Base-by-base conservation (phyloP, 2,113 vertebrate genomes). In the Smithornis capensis region DNA sequence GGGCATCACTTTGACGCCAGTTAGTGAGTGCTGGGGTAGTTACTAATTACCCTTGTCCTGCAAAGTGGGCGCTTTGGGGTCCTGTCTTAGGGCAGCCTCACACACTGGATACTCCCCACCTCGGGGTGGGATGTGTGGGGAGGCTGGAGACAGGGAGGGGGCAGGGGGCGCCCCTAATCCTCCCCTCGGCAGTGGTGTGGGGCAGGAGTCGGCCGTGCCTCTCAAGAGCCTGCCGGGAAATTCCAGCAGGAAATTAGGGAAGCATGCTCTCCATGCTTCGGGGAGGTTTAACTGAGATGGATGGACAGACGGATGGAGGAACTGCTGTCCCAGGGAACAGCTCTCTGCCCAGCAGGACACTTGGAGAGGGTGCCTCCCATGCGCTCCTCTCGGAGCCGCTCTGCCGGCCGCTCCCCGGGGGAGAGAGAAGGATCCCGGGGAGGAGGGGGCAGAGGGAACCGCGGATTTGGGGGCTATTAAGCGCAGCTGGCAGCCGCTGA, bases 401-500 rank as follows among this genome's bases (percentile, higher is more conserved):
- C 50, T 5, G 19, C 42, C 15, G 52, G 55, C 71, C 22, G 25
- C 50, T 65, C 38, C 37, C 25, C 10, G 19, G 19, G 19, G n/a
- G 23, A 21, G 19, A 7, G 12, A 7, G 14, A 2, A 53, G 31
- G 38, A 49, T 53, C 44, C 21, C 4, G 19, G 29, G 11, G 14
- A 68, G 38, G 40, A 13, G 7, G 7, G 44, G 44, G 44, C 18
- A 14, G 44, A 45, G 18, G 28, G 10, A 12, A 10, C 18, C 42
- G 37, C 6, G 80, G 78, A 73, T 68, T 52, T 70, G 75, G 53
- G 74, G 23, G n/a, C 79, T 56, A 40, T 90, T 90, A 95, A 94
- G 56, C 82, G 71, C 90, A 91, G 87, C 92, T 83, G 82, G 83
- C 64, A 64, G 88, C 70, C 56, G 86, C 70, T 92, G 94, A 96